Evolutionary conservation across 2,888 invertebrate species (phyloP).

Genomic region (Eupsilia transversa): DNA sequence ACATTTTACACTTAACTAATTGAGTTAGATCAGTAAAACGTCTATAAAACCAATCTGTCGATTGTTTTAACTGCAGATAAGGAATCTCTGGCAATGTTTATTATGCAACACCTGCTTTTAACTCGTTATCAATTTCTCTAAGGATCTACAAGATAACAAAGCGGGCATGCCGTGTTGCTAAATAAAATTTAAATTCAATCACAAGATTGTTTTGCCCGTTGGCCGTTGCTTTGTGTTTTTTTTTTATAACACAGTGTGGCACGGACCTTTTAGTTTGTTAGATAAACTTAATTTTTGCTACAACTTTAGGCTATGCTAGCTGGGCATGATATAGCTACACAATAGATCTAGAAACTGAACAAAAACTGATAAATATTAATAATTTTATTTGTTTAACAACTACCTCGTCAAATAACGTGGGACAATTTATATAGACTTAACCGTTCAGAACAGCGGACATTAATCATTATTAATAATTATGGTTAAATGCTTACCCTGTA

Average conservation of each 20-base stretch:
- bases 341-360: background rate
- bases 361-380: background rate
- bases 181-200: constrained; percentile 24
- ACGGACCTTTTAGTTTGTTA: background rate
- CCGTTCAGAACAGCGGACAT: constrained; percentile 33
- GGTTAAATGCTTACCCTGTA: too few relatives aligned
- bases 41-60: background rate
- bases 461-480: constrained; percentile 17
- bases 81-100: constrained; percentile 24
- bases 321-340: background rate
- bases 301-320: background rate
- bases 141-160: constrained; percentile 40
- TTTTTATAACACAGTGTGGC: background rate
- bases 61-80: constrained; percentile 22
- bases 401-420: constrained; percentile 25
- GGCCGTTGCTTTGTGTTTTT: background rate
- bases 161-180: constrained; percentile 4
- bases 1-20: background rate
- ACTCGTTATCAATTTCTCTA: constrained; percentile 58
- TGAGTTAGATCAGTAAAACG: constrained; percentile 10
- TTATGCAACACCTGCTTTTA: constrained; percentile 50
- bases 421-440: constrained; percentile 45
- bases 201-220: constrained; percentile 12
- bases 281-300: background rate
- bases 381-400: background rate